A percentile compares a stretch with the other conserved stretches of the same genome.
phyloP scores from a whole-genome alignment of 2,113 vertebrate species.

The Orientallactaga bullata region DNA sequence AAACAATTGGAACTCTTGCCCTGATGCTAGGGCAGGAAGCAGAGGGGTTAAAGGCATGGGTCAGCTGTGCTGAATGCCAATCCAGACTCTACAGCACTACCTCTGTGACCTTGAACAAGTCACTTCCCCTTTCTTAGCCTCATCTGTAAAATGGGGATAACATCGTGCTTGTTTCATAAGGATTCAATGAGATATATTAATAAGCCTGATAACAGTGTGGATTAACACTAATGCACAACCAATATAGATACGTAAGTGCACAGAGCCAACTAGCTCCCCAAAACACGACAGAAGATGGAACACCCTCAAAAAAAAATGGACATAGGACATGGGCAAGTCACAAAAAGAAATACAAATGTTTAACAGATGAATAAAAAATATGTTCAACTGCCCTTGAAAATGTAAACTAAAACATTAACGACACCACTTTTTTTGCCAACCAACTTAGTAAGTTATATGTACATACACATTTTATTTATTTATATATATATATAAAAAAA shows the following conservation, averaged over 20 bases:
- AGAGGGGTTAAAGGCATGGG: background rate
- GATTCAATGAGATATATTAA: background rate
- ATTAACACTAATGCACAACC: background rate
- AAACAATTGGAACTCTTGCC: background rate
- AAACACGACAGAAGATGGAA: slow-evolving; percentile 18
- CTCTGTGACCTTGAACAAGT: background rate
- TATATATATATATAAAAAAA: slow-evolving; percentile 50
- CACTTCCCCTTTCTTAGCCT: background rate
- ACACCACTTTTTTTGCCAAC: slow-evolving; percentile 40
- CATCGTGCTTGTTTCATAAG: background rate
- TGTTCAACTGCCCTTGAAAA: background rate
- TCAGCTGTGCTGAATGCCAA: background rate
- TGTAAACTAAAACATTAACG: background rate
- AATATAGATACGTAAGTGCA: background rate
- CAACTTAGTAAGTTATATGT: slow-evolving; percentile 17
- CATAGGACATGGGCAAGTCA: slow-evolving; percentile 75
- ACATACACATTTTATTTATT: background rate
- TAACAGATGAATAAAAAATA: slow-evolving; percentile 22
- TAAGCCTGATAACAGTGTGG: background rate
- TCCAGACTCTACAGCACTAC: background rate
- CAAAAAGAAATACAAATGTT: slow-evolving; percentile 54
- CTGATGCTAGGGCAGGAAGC: background rate
- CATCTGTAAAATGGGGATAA: background rate
- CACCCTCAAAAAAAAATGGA: slow-evolving; percentile 31
- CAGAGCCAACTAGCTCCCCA: slow-evolving; percentile 1